Percentiles rank a stretch among this genome's conserved stretches.
Conservation (phyloP, 2,113 vertebrate genomes). For the Glaucomys volans region DNA sequence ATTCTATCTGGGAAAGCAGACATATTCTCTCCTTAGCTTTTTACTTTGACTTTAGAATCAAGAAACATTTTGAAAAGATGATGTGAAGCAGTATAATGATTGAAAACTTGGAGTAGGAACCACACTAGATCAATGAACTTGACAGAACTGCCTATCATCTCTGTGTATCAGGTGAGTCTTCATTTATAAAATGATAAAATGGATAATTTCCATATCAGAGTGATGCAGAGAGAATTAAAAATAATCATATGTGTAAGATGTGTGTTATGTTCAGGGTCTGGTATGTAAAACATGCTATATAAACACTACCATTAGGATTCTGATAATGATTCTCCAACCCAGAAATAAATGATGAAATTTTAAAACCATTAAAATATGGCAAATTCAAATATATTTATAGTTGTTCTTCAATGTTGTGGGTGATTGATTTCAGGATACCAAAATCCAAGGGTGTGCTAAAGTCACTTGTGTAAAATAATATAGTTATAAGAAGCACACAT, state of each 20-base stretch:
- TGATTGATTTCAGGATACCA: neutral
- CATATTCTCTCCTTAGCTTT: neutral
- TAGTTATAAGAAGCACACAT: neutral
- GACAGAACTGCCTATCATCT: neutral
- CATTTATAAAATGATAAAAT: neutral
- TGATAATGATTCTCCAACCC: neutral
- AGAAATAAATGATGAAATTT: neutral
- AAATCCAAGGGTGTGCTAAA: neutral
- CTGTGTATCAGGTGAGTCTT: neutral
- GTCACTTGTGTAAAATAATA: neutral
- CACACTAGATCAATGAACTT: neutral
- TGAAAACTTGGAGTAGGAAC: neutral
- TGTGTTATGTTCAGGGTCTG: neutral
- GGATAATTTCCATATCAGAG: neutral
- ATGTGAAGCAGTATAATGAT: neutral
- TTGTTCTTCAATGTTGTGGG: neutral
- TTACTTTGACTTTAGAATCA: slow-evolving; percentile 25
- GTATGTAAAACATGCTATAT: neutral
- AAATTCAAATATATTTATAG: neutral
- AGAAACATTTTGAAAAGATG: neutral
- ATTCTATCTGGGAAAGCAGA: neutral
- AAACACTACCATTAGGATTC: neutral
- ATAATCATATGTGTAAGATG: neutral
- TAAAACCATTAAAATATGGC: neutral
- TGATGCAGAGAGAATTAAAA: neutral